These are phyloP conservation scores for Enchytraeus crypticus DNA, from an alignment of 2,888 invertebrate genomes.

Conservation along the genomic window DNA sequence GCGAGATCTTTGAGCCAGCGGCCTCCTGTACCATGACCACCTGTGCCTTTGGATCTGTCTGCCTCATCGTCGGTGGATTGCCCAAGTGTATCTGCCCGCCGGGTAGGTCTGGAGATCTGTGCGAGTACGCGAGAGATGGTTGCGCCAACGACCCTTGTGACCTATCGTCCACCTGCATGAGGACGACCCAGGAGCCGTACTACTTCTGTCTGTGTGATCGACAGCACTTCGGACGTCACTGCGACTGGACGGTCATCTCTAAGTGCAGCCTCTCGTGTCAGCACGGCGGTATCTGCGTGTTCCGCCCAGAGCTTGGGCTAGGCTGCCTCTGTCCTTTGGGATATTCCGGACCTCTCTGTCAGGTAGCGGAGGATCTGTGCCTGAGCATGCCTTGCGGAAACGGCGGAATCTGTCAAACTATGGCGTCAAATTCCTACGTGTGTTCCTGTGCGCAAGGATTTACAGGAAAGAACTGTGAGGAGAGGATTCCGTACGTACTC, in stretches of 20 bases:
- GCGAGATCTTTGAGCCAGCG: too few species aligned
- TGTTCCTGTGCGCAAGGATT: background rate
- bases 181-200: background rate
- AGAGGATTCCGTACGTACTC: too few species aligned
- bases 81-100: slow-evolving; percentile 1
- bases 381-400: slow-evolving; percentile 4
- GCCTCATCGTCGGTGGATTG: background rate
- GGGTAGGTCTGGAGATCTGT: background rate
- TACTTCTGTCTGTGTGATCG: slow-evolving; percentile 2
- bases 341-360: background rate
- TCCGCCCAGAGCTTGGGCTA: background rate
- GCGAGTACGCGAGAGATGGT: background rate
- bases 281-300: background rate
- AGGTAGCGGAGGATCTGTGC: slow-evolving; percentile 2
- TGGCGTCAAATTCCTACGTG: background rate
- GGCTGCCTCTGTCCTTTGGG: slow-evolving; percentile 5
- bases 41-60: too few species aligned
- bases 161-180: background rate
- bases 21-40: too few species aligned
- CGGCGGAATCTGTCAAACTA: background rate
- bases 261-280: too few species aligned
- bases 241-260: background rate
- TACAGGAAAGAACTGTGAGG: background rate
- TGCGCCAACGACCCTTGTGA: slow-evolving; percentile 1
- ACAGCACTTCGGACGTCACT: background rate